A percentile compares a stretch with the other conserved stretches of the same genome.
phyloP scores from a whole-genome alignment of 2,888 invertebrate species.

The Acronicta alni region DNA sequence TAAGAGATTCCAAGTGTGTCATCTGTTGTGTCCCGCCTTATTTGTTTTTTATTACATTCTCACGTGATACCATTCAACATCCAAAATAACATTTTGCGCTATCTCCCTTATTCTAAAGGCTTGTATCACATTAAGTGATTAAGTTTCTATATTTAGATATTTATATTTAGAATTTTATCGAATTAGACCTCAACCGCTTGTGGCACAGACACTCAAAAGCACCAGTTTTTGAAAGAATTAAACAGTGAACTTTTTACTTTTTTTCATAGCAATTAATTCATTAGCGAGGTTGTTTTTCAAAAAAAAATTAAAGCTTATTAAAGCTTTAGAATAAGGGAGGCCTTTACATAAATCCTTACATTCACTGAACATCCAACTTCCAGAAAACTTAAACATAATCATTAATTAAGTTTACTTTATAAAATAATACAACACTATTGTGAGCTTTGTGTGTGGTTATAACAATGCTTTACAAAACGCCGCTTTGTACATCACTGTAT shows the following conservation, averaged over 20 bases:
- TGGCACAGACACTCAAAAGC: not conserved
- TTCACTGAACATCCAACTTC: slow-evolving; percentile 48
- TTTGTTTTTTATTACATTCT: slow-evolving; percentile 32
- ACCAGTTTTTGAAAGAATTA: no score
- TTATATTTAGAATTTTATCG: no score
- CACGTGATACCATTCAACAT: slow-evolving; percentile 31
- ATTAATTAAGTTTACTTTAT: slow-evolving; percentile 46
- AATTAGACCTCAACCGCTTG: not conserved
- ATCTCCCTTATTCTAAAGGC: not conserved
- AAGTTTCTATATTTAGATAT: no score
- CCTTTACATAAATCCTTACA: slow-evolving; percentile 24
- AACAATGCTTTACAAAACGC: slow-evolving; percentile 57
- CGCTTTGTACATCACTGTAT: slow-evolving; percentile 55
- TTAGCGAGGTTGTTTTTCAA: no score
- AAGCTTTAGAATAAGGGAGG: not conserved
- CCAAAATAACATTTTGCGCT: slow-evolving; percentile 18
- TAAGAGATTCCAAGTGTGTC: slow-evolving; percentile 17
- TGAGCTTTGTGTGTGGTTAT: slow-evolving; percentile 84
- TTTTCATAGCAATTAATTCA: no score
- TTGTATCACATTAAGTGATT: not conserved
- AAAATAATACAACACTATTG: slow-evolving; percentile 49
- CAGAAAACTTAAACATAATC: slow-evolving; percentile 27
- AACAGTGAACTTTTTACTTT: no score
- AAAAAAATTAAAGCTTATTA: not conserved
- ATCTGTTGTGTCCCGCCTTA: slow-evolving; percentile 24